Conservation (phyloP, 1,140 invertebrate species). For the Drosophila sp. region DNA sequence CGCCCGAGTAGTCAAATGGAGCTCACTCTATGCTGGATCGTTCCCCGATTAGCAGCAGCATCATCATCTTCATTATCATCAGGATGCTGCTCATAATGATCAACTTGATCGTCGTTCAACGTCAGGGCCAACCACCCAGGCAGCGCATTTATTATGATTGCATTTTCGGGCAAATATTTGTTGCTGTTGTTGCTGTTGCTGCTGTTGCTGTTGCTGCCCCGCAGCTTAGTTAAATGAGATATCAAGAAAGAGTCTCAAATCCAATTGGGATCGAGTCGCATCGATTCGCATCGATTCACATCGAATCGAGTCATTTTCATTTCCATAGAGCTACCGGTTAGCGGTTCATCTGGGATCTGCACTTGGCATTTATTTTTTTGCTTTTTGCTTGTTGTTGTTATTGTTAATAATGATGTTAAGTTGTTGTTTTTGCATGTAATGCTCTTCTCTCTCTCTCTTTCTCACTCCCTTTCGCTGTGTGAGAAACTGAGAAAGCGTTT, state of each 20-base stretch:
- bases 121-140: constrained; percentile 64
- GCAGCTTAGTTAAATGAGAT: constrained; percentile 81
- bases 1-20: constrained; percentile 51
- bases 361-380: constrained; percentile 59
- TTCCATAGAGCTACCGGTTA: constrained; percentile 55
- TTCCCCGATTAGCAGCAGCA: background rate
- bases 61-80: constrained; percentile 7
- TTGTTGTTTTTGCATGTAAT: constrained; percentile 77
- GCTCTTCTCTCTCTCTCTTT: background rate
- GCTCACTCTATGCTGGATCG: constrained; percentile 18
- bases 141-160: constrained; percentile 81
- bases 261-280: constrained; percentile 17
- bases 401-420: constrained; percentile 78
- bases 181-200: constrained; percentile 2
- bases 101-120: constrained; percentile 17
- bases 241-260: constrained; percentile 51
- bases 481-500: constrained; percentile 33
- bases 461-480: constrained; percentile 9
- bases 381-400: constrained; percentile 73
- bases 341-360: constrained; percentile 21
- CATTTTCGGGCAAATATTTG: constrained; percentile 70
- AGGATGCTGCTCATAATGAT: constrained; percentile 17
- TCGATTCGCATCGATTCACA: constrained; percentile 10
- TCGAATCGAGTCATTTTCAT: too few species aligned
- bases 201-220: constrained; percentile 37